A percentile compares a stretch with the other conserved stretches of the same genome.
Conservation (phyloP, 2,888 invertebrate species). For the Drosophila stalkeri region DNA sequence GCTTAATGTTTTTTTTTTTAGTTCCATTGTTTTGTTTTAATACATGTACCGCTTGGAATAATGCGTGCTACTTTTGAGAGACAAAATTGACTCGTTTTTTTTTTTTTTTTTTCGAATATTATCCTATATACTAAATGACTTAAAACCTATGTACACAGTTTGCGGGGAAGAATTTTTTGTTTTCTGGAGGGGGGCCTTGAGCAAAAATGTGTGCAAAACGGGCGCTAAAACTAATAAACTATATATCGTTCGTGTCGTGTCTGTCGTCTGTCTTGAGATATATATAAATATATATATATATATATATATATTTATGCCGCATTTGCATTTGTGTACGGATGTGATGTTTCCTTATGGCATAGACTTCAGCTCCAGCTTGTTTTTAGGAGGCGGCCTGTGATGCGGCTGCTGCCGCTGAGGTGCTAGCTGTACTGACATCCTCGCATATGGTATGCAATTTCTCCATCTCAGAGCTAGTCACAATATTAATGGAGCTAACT, state of each 20-base stretch:
- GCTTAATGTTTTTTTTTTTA: slow-evolving; percentile 45
- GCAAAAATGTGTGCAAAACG: slow-evolving; percentile 69
- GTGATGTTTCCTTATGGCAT: slow-evolving; percentile 40
- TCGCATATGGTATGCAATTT: slow-evolving; percentile 85
- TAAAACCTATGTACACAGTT: slow-evolving; percentile 69
- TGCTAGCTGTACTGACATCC: slow-evolving; percentile 77
- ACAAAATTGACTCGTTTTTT: slow-evolving; percentile 73
- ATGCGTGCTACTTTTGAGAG: slow-evolving; percentile 65
- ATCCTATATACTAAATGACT: slow-evolving; percentile 41
- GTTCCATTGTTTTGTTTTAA: slow-evolving; percentile 43
- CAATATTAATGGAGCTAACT: slow-evolving; percentile 93
- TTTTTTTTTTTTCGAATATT: slow-evolving; percentile 44
- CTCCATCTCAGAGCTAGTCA: slow-evolving; percentile 85
- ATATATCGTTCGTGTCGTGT: slow-evolving; percentile 34
- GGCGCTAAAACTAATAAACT: slow-evolving; percentile 38
- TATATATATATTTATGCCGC: slow-evolving; percentile 13
- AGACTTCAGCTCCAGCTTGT: background rate
- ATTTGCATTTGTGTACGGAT: slow-evolving; percentile 18
- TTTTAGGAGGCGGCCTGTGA: slow-evolving; percentile 52
- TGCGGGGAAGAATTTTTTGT: slow-evolving; percentile 49
- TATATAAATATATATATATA: slow-evolving; percentile 16
- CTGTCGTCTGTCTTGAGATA: slow-evolving; percentile 35
- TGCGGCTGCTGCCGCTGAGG: slow-evolving; percentile 49
- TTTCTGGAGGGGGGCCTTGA: slow-evolving; percentile 52
- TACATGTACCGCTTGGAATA: slow-evolving; percentile 66